A percentile compares a stretch with the other conserved stretches of the same genome.
Evolutionary conservation across 2,113 vertebrate genomes (phyloP).

Genomic region (Xerus inauris): DNA sequence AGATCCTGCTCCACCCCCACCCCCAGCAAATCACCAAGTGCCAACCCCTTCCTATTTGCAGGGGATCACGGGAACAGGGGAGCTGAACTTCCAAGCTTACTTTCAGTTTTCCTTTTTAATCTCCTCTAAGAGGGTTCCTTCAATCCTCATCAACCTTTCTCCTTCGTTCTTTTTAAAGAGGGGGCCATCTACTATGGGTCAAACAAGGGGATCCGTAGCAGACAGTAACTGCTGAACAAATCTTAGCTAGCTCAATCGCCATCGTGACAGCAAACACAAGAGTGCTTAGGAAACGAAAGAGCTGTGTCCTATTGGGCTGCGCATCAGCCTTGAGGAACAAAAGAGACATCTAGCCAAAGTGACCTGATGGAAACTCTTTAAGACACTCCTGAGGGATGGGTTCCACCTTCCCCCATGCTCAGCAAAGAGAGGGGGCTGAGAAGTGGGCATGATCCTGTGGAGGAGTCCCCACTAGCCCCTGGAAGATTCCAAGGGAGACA

Average conservation of each 20-base stretch:
- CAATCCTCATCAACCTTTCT: neutral
- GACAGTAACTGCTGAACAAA: neutral
- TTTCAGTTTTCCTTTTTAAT: neutral
- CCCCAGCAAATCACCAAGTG: neutral
- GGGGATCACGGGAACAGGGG: neutral
- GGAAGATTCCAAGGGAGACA: neutral
- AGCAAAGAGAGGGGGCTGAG: too few relatives aligned
- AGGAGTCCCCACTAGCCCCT: neutral
- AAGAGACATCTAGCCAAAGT: neutral
- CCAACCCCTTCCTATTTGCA: neutral
- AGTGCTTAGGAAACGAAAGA: neutral
- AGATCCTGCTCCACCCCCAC: neutral
- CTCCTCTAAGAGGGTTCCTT: neutral
- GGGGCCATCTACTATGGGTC: neutral
- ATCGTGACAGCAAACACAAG: too few relatives aligned
- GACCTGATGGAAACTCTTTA: neutral
- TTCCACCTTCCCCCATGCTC: neutral
- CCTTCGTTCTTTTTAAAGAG: neutral
- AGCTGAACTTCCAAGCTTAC: neutral
- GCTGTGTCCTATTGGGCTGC: neutral
- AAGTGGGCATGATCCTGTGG: neutral
- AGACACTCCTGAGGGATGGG: neutral
- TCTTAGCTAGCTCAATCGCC: neutral
- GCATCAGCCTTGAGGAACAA: neutral
- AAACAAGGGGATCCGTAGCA: neutral